These are phyloP conservation scores for Alectoris magna DNA, from an alignment of 2,797 vertebrate species.

Conservation along the genomic window DNA sequence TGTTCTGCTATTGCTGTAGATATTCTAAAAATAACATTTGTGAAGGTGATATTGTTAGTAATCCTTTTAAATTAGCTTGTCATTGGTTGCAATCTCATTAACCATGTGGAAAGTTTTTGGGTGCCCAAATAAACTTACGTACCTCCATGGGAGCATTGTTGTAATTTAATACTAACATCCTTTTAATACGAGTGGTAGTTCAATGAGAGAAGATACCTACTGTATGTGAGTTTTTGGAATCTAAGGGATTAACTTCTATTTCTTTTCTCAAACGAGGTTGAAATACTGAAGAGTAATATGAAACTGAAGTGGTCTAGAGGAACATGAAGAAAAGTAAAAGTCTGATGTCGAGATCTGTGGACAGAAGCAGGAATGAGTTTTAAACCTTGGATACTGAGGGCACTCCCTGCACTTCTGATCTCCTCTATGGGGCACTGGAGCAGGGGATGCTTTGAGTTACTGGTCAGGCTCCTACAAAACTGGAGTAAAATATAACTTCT, in stretches of 20 bases:
- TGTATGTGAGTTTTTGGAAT: background rate
- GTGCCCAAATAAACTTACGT: background rate
- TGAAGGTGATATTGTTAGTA: constrained; percentile 36
- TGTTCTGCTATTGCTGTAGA: constrained; percentile 51
- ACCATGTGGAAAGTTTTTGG: background rate
- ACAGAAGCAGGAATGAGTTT: background rate
- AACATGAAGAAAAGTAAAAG: background rate
- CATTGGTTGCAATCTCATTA: constrained; percentile 34
- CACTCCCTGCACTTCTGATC: background rate
- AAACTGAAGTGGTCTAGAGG: background rate
- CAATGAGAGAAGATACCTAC: background rate
- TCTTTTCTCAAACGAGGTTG: background rate
- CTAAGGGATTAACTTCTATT: background rate
- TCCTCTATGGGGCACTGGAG: background rate
- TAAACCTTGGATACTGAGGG: background rate
- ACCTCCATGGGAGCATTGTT: background rate
- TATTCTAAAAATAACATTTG: constrained; percentile 53
- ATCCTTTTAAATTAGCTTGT: constrained; percentile 20
- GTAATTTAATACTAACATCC: background rate
- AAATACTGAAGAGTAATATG: background rate
- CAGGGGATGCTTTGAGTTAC: background rate
- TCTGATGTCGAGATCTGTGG: background rate
- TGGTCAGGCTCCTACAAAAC: background rate
- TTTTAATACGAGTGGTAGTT: background rate
- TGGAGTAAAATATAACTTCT: background rate